Base-by-base conservation (phyloP, 2,113 vertebrate genomes). In the Struthio camelus region DNA sequence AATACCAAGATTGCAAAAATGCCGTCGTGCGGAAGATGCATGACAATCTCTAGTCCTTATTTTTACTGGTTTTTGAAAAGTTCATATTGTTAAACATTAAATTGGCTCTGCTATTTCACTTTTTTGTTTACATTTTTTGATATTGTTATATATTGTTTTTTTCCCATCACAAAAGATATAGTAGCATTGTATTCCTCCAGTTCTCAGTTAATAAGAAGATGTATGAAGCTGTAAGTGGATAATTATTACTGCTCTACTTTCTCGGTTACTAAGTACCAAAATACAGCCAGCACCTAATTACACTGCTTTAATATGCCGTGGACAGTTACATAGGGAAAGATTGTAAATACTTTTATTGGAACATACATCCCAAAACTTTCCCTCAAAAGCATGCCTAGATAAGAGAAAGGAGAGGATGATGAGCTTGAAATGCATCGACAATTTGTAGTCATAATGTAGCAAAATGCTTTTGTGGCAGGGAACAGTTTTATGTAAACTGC, bases 401-500 rank as follows among this genome's bases (percentile, higher is more conserved):
- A 25, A 54, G 86, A 76, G 78, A 58, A 65, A 53, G 34, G 85
- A 78, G 44, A 83, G 72, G 38, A 40, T 32, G 46, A 70, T 38
- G 19, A 78, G 79, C 76, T 78, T 86, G 85, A 82, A 78, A 67
- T 40, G 4, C 1, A 1, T 32, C 86, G 56, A 32, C 79, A 23
- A 0, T 40, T 80, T 84, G 40, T 50, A 80, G 76, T 93, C 72
- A 59, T 2, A 5, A 51, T 7, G 3, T 36, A 76, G 85, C 91
- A 42, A 89, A 93, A 85, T 85, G 61, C 56, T 46, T 65, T 27
- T 72, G 67, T 93, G 77, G 66, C 17, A 4, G 13, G 4, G 58
- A 93, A 78, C 32, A 14, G 72, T 70, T 93, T 64, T 56, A 38
- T 80, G 58, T 95, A 81, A 95, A 95, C 80, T 48, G 18, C 76